These are phyloP conservation scores for Sylvilagus bachmani DNA, from an alignment of 2,113 vertebrate genomes.

Conservation along the genomic window DNA sequence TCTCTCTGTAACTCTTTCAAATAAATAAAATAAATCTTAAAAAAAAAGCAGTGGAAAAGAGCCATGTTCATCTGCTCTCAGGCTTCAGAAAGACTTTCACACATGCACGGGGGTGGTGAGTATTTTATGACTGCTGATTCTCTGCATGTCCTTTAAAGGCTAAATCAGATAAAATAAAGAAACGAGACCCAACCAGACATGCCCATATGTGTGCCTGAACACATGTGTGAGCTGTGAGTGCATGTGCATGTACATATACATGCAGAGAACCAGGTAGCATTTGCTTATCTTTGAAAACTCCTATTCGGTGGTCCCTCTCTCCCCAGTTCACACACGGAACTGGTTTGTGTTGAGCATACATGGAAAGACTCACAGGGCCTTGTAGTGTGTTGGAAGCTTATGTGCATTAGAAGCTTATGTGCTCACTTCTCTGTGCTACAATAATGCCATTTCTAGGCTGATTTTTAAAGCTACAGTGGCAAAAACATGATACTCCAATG, in stretches of 20 bases:
- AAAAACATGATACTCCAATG: neutral
- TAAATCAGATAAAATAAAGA: neutral
- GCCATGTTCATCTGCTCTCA: neutral
- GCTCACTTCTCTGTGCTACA: neutral
- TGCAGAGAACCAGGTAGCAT: neutral
- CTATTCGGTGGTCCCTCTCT: neutral
- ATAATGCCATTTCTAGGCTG: neutral
- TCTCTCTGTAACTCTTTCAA: too few species aligned
- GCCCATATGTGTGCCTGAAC: neutral
- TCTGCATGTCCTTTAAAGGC: slow-evolving; percentile 3
- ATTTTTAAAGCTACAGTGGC: neutral
- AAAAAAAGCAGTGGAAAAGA: neutral
- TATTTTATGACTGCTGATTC: neutral
- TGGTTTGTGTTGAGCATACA: neutral
- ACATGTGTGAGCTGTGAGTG: neutral
- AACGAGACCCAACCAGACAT: neutral
- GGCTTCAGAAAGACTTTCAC: neutral
- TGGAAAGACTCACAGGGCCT: neutral
- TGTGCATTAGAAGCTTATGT: neutral
- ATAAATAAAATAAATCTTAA: too few species aligned
- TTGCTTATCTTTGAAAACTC: neutral
- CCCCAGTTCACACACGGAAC: neutral
- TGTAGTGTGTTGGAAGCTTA: neutral
- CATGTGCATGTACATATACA: neutral
- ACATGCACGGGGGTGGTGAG: neutral